A percentile compares a stretch with the other conserved stretches of the same genome.
phyloP scores from a whole-genome alignment of 2,797 vertebrate genomes.

The Chelon auratus region DNA sequence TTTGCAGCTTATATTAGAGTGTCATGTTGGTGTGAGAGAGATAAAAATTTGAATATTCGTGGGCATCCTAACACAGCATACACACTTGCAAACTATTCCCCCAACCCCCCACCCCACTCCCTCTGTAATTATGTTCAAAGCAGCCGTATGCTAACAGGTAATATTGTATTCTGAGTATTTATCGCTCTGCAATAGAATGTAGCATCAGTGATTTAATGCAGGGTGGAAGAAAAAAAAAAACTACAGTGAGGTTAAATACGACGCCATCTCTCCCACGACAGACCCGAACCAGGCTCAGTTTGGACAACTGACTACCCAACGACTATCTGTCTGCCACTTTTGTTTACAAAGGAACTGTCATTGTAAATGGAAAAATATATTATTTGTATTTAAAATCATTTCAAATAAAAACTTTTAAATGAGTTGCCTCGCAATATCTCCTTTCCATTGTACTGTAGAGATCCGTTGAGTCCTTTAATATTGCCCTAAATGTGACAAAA shows the following conservation, averaged over 20 bases:
- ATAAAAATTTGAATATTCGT: constrained; percentile 41
- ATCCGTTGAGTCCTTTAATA: neutral
- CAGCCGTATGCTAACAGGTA: constrained; percentile 61
- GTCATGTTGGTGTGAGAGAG: constrained; percentile 41
- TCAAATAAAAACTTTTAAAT: constrained; percentile 94
- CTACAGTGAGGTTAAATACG: constrained; percentile 74
- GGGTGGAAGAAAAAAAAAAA: constrained; percentile 67
- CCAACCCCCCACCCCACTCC: neutral
- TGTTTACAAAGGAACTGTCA: constrained; percentile 93
- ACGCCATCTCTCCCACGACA: constrained; percentile 62
- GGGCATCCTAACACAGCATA: constrained; percentile 31
- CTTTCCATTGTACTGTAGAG: neutral
- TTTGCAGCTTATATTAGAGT: constrained; percentile 24
- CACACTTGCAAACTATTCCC: constrained; percentile 24
- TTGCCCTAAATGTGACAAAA: no score
- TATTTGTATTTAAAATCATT: constrained; percentile 95
- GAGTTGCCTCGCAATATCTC: constrained; percentile 32
- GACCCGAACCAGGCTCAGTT: constrained; percentile 50
- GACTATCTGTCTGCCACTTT: constrained; percentile 87
- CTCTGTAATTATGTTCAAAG: constrained; percentile 60
- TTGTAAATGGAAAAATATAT: constrained; percentile 92
- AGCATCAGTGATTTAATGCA: constrained; percentile 79
- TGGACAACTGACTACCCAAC: constrained; percentile 73
- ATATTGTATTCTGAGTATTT: constrained; percentile 74
- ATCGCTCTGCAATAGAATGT: constrained; percentile 82